Evolutionary conservation across 2,113 vertebrate species (phyloP), one percentile per base, ranked within the genome.

Genomic region (Malurus cyaneus): DNA sequence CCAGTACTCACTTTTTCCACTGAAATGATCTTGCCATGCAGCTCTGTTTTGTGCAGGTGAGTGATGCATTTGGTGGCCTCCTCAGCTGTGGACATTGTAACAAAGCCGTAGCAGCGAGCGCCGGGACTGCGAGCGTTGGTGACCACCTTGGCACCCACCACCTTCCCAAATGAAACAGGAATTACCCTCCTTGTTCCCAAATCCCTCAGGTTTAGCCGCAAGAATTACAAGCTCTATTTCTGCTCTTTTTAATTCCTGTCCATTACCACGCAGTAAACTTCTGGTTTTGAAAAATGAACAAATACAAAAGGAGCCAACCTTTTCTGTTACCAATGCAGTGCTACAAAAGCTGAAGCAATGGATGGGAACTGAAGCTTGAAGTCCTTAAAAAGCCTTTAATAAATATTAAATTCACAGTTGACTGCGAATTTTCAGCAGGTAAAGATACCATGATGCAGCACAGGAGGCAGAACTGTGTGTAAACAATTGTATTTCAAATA

Each of bases 41-140:
- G 96, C 96, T 99, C 99, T 0, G 99, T 99, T 89, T 99, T 98
- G 97, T 99, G 99, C 59, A 99, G 98, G 93, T 99, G 98, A 56
- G 90, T 98, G 82, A 99, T 99, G 57, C 99, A 99, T 54, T 98
- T 99, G 9, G 98, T 98, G 24, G 99, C 99, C 85, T 99, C 99
- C 46, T 99, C 99, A 0, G 97, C 98, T 8, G 99, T 98, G 14
- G 98, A 99, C 99, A 99, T 99, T 0, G 99, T 99, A 73, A 99
- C 99, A 14, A 99, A 99, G 47, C 99, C 99, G 0, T 99, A 99
- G 94, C 99, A 99, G 78, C 99, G 99, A 57, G 99, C 98, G 0
- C 99, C 99, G 0, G 99, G 99, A 44, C 99, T 99, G 76, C 99
- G 98, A 34, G 99, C 99, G 0, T 99, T 99, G 17, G 99, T 99